phyloP scores from a whole-genome alignment of 2,113 vertebrate species.

The Capreolus pygargus region DNA sequence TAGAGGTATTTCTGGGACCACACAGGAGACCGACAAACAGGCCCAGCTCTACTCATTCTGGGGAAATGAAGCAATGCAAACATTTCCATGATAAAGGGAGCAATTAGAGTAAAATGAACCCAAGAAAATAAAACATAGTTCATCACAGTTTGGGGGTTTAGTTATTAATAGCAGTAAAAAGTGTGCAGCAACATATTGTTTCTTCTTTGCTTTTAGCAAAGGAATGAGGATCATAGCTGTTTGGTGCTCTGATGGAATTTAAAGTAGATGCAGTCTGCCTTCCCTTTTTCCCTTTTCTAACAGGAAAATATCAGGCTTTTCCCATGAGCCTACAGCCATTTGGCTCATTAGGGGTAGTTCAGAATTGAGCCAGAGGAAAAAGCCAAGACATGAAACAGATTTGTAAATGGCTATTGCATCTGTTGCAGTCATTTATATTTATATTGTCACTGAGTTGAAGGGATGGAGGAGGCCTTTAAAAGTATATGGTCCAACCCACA shows the following conservation, averaged over 20 bases:
- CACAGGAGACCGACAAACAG: not conserved
- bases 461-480: not conserved
- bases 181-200: accelerated
- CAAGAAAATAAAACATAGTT: not conserved
- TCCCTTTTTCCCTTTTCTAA: not conserved
- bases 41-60: not conserved
- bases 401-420: not conserved
- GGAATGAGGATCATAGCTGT: not conserved
- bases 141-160: not conserved
- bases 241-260: not conserved
- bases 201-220: not conserved
- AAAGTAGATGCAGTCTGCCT: not conserved
- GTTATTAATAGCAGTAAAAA: not conserved
- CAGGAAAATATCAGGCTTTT: not conserved
- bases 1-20: not conserved
- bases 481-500: not conserved
- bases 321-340: not conserved
- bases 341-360: not conserved
- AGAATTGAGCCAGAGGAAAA: not conserved
- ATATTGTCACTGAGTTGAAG: not conserved
- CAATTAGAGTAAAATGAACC: not conserved
- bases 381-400: not conserved
- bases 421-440: not conserved
- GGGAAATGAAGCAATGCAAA: not conserved
- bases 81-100: not conserved